A percentile compares a stretch with the other conserved stretches of the same genome.
phyloP scores from a whole-genome alignment of 2,797 vertebrate species.

The Poeciliopsis paucimaculata region DNA sequence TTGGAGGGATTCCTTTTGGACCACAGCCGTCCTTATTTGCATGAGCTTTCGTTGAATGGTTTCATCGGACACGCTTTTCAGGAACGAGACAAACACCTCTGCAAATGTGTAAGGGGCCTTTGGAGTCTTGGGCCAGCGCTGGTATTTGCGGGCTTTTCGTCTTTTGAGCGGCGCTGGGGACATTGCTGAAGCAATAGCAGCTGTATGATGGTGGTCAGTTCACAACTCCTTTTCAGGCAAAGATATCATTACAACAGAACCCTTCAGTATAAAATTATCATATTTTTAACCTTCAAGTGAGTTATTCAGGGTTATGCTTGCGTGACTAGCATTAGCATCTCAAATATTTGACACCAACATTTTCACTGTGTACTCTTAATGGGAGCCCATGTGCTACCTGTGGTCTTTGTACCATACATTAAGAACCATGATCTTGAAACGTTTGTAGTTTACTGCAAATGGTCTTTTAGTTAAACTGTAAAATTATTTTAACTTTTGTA shows the following conservation, averaged over 20 bases:
- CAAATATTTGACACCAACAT: neutral
- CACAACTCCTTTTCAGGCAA: neutral
- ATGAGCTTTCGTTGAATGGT: slow-evolving; percentile 51
- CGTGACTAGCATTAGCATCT: neutral
- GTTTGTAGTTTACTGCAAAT: neutral
- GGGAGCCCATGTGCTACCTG: neutral
- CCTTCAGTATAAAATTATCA: neutral
- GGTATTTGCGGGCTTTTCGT: slow-evolving; percentile 9
- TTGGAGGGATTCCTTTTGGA: slow-evolving; percentile 40
- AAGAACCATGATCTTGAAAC: neutral
- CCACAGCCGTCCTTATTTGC: slow-evolving; percentile 35
- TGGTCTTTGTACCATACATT: neutral
- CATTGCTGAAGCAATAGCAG: neutral
- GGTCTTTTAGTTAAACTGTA: neutral
- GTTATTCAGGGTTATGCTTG: neutral
- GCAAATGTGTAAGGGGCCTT: slow-evolving; percentile 24
- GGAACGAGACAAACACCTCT: slow-evolving; percentile 53
- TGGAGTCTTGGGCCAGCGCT: neutral
- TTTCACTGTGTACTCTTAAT: neutral
- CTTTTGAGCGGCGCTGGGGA: neutral
- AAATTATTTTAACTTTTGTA: neutral
- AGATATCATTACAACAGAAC: slow-evolving; percentile 2
- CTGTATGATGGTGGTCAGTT: neutral
- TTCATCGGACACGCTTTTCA: slow-evolving; percentile 57
- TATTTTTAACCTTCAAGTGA: neutral